Evolutionary conservation across 1,140 invertebrate species (phyloP).

Genomic region (Hestina assimilis): DNA sequence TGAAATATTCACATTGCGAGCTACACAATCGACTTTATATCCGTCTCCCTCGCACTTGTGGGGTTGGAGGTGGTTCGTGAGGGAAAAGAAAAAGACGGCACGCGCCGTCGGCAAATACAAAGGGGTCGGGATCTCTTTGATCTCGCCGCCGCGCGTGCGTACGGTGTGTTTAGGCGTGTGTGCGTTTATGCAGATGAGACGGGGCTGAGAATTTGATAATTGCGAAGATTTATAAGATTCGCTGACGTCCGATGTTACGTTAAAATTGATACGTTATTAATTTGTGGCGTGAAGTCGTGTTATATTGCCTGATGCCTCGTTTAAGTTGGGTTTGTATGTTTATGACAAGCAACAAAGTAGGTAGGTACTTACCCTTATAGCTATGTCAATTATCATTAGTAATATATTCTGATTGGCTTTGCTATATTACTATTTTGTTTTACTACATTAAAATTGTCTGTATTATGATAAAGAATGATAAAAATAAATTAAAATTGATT

Average conservation of each 20-base stretch:
- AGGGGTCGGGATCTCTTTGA: conserved; percentile 75
- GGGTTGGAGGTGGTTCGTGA: conserved; percentile 34
- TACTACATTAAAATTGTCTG: too few species aligned
- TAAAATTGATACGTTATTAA: conserved; percentile 31
- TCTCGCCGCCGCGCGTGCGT: conserved; percentile 72
- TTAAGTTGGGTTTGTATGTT: not conserved
- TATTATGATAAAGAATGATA: too few species aligned
- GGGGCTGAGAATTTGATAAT: conserved; percentile 75
- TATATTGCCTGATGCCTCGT: not conserved
- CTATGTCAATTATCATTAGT: too few species aligned
- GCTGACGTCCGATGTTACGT: conserved; percentile 37
- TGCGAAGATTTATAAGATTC: conserved; percentile 73
- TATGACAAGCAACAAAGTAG: not conserved
- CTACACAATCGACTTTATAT: conserved; percentile 61
- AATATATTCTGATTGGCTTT: too few species aligned
- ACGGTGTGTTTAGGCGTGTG: conserved; percentile 49
- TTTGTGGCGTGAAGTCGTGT: not conserved
- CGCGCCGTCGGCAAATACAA: conserved; percentile 69
- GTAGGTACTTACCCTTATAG: too few species aligned
- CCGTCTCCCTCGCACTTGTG: conserved; percentile 53
- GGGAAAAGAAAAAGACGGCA: conserved; percentile 69
- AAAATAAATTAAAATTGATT: too few species aligned
- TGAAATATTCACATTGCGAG: conserved; percentile 77
- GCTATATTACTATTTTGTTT: too few species aligned
- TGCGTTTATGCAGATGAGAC: conserved; percentile 74